A percentile compares a stretch with the other conserved stretches of the same genome.
Evolutionary conservation across 2,888 invertebrate species (phyloP).

Genomic region (Troilus luridus): DNA sequence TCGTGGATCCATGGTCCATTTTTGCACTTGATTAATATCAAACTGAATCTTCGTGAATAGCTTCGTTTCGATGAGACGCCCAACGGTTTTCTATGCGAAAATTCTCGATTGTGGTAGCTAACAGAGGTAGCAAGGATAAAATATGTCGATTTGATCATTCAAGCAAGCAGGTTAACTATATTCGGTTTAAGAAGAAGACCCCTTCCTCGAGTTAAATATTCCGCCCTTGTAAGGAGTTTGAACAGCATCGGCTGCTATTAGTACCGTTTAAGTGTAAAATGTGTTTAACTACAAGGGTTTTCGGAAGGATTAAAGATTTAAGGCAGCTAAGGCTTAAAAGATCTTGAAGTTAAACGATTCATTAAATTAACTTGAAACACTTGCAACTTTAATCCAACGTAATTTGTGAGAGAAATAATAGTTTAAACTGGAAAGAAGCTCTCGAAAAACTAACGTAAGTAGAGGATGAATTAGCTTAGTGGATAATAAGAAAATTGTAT

Average conservation of each 20-base stretch:
- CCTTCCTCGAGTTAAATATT: neutral
- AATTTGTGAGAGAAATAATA: constrained; percentile 38
- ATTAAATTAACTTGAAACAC: constrained; percentile 51
- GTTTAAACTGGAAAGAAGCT: neutral
- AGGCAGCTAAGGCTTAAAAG: constrained; percentile 34
- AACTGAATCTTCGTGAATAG: too few species aligned
- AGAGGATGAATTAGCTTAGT: neutral
- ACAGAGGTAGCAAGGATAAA: too few species aligned
- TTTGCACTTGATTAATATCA: too few species aligned
- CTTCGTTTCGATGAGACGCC: too few species aligned
- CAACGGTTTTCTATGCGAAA: too few species aligned
- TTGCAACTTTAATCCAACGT: constrained; percentile 44
- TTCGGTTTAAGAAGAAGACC: neutral
- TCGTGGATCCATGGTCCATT: too few species aligned
- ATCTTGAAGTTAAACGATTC: constrained; percentile 55
- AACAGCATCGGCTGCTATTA: constrained; percentile 43
- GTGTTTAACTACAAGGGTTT: constrained; percentile 52
- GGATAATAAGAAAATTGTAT: neutral
- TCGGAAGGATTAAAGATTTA: constrained; percentile 52
- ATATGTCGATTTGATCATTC: too few species aligned
- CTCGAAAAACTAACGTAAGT: neutral
- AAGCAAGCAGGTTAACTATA: too few species aligned
- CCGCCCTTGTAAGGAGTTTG: neutral
- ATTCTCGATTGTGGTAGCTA: too few species aligned
- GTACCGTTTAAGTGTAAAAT: constrained; percentile 51